Evolutionary conservation across 2,888 invertebrate species (phyloP).

Genomic region (Lithophane leautieri): DNA sequence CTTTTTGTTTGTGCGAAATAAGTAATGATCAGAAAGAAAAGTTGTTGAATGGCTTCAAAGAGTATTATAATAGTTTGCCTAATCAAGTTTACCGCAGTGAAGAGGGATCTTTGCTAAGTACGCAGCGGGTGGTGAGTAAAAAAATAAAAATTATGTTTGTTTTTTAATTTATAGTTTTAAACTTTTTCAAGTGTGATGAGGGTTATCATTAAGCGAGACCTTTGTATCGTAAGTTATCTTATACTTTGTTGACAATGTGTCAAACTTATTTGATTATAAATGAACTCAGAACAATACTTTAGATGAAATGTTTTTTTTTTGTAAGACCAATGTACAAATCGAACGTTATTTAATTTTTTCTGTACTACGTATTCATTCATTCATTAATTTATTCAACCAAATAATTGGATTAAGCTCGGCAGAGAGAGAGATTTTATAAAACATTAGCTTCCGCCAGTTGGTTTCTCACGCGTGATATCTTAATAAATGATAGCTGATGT

Average conservation of each 20-base stretch:
- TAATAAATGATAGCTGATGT: no score
- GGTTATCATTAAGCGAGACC: constrained; percentile 68
- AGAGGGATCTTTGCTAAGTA: constrained; percentile 83
- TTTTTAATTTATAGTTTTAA: neutral
- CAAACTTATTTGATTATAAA: neutral
- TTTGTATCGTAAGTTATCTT: constrained; percentile 40
- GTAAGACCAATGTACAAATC: no score
- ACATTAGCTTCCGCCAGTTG: no score
- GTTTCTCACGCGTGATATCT: no score
- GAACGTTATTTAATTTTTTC: neutral
- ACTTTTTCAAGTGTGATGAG: constrained; percentile 11
- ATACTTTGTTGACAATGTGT: constrained; percentile 7
- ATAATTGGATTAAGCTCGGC: no score
- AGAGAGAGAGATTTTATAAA: neutral
- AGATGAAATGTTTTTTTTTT: neutral
- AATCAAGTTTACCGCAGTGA: constrained; percentile 84
- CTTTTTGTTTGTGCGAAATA: constrained; percentile 75
- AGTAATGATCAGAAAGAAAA: constrained; percentile 74
- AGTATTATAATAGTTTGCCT: constrained; percentile 87
- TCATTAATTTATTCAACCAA: neutral
- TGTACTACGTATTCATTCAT: no score
- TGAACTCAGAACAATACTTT: neutral
- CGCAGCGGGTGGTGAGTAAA: constrained; percentile 85
- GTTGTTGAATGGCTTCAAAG: constrained; percentile 82
- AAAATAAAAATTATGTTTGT: constrained; percentile 64